Evolutionary conservation across 2,113 vertebrate genomes (phyloP), one percentile per base, ranked within the genome.

Genomic region (Maccullochella peelii): DNA sequence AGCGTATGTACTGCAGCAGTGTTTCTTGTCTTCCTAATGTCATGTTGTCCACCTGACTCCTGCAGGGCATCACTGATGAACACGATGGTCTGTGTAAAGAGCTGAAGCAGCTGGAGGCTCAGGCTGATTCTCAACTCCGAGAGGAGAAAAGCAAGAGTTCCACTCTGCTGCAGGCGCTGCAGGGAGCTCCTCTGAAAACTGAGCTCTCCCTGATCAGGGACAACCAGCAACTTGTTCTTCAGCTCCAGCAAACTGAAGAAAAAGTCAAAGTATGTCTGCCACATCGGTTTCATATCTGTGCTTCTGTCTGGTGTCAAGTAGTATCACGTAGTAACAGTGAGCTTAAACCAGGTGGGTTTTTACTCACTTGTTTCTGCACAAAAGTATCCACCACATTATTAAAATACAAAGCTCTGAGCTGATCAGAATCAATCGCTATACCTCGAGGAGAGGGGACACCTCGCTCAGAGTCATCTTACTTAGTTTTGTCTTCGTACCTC

Each of bases 121-220:
- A 88, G 27, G 30, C 73, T 0, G 27, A 88, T 5, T 25, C 62
- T 27, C 78, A 67, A 27, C 84, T 95, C 18, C 36, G 27, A n/a
- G 84, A 93, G 5, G 92, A 91, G 82, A 86, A 65, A 30, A 83
- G 88, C 25, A 93, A 90, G 70, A 92, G 30, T 8, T 47, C 44
- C 11, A 73, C 89, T 4, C 82, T 96, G 89, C 88, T 95, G 61
- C 80, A 88, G 15, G 66, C 44, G 0, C 65, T 80, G n/a, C 71
- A 91, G 49, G 75, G 38, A 33, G 82, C 70, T 3, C 49, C 75
- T 1, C 58, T 86, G 4, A 85, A 89, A 30, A 84, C 79, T 0
- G 88, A 92, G 76, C 55, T 58, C 3, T 74, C 82, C 0, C 82
- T 94, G 8, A 84, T 93, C 10, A 78, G 86, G 20, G 89, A 92